Percentiles rank a stretch among this genome's conserved stretches.
Conservation (phyloP, 92 coral and sea anemone species). For the Parazoanthus swiftii region DNA sequence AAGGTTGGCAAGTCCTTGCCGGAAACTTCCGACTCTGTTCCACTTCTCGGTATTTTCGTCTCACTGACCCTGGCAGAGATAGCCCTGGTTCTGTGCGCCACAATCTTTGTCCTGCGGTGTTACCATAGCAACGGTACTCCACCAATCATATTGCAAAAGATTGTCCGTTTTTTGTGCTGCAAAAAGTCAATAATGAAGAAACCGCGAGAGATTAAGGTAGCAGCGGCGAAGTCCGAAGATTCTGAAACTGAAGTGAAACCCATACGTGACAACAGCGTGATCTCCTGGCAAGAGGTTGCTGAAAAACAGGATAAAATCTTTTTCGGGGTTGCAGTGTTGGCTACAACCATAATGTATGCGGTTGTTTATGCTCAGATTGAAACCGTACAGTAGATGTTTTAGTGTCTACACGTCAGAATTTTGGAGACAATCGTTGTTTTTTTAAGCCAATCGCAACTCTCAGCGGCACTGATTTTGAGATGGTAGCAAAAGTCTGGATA, state of each 20-base stretch:
- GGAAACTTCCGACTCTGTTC: slow-evolving; percentile 63
- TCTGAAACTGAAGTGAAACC: neutral
- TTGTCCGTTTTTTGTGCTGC: slow-evolving; percentile 13
- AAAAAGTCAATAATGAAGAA: neutral
- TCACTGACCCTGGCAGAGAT: slow-evolving; percentile 46
- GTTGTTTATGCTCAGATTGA: neutral
- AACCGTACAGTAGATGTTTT: neutral
- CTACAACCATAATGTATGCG: neutral
- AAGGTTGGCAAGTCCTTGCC: slow-evolving; percentile 60
- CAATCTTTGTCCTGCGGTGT: slow-evolving; percentile 56
- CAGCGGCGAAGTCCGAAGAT: neutral
- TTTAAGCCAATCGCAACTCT: too few relatives aligned
- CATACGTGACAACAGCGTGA: neutral
- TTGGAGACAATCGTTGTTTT: too few relatives aligned
- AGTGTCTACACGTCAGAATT: too few relatives aligned
- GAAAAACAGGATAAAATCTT: slow-evolving; percentile 2
- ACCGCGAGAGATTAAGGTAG: neutral
- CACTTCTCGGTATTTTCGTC: slow-evolving; percentile 59
- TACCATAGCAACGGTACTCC: slow-evolving; percentile 60
- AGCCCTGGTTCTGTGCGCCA: slow-evolving; percentile 53
- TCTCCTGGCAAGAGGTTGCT: slow-evolving; percentile 4
- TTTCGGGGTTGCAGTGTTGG: slow-evolving; percentile 6
- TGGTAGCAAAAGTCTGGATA: too few relatives aligned
- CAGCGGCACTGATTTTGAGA: too few relatives aligned
- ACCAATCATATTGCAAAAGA: slow-evolving; percentile 23